phyloP scores from a whole-genome alignment of 2,113 vertebrate species.

The Psettodes erumei region DNA sequence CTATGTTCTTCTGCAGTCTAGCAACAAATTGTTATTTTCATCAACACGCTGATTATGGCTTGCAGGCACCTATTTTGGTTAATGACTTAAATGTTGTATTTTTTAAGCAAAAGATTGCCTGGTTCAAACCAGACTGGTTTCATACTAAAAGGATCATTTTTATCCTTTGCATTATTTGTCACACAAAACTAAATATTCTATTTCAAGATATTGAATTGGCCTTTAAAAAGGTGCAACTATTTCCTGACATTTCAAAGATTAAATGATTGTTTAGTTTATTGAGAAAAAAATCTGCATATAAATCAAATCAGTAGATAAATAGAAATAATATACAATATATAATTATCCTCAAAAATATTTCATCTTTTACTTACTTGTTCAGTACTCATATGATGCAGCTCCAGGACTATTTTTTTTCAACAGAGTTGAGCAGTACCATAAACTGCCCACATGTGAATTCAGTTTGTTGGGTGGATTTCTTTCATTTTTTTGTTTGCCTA shows the following conservation, averaged over 20 bases:
- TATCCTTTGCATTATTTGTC: neutral
- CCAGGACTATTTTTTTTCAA: conserved; percentile 12
- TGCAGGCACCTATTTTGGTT: neutral
- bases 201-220: neutral
- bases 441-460: neutral
- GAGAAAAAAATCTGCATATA: neutral
- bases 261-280: neutral
- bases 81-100: neutral
- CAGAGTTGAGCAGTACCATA: neutral
- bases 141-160: neutral
- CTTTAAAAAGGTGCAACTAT: neutral
- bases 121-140: no score
- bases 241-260: neutral
- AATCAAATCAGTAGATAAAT: no score
- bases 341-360: neutral
- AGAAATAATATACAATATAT: no score
- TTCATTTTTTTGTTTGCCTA: conserved; percentile 23
- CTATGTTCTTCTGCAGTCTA: neutral
- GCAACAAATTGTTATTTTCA: neutral
- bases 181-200: neutral
- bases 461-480: neutral
- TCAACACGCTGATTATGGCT: neutral
- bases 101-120: neutral
- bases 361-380: neutral
- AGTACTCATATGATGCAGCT: neutral